These are phyloP conservation scores for Caradrina kadenii DNA, from an alignment of 2,888 invertebrate species.

Conservation along the genomic window DNA sequence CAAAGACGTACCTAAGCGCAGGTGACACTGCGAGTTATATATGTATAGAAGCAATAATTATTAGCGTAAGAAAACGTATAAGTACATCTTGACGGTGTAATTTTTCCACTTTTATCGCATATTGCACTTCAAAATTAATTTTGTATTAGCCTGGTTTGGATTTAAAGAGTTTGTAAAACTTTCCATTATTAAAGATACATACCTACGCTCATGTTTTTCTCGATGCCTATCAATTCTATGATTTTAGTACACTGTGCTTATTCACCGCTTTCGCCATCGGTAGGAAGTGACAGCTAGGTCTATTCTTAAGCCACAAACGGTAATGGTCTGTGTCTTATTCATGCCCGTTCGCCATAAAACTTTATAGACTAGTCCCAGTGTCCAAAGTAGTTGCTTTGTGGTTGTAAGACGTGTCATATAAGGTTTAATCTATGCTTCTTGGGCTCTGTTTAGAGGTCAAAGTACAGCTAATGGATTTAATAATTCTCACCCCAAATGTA, in stretches of 20 bases:
- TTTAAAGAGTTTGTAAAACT: no score
- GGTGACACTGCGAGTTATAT: no score
- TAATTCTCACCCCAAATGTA: background rate
- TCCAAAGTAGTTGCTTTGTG: conserved; percentile 44
- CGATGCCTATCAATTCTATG: background rate
- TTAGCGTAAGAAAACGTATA: background rate
- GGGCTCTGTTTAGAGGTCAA: conserved; percentile 4
- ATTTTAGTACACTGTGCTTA: background rate
- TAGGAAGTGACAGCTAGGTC: conserved; percentile 28
- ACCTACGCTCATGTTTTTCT: background rate
- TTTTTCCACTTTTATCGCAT: no score
- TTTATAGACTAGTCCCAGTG: conserved; percentile 48
- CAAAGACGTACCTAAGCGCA: no score
- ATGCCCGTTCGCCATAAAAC: conserved; percentile 39
- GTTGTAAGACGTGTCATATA: conserved; percentile 36
- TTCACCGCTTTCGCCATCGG: conserved; percentile 31
- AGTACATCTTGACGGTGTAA: background rate
- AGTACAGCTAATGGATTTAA: conserved; percentile 29
- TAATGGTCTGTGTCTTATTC: conserved; percentile 44
- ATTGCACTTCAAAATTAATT: no score
- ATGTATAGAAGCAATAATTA: no score
- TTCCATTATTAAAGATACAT: no score
- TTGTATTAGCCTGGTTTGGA: no score
- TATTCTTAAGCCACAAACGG: conserved; percentile 54
- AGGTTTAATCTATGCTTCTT: conserved; percentile 3